Percentiles rank a stretch among this genome's conserved stretches.
Conservation (phyloP, 2,888 invertebrate genomes). For the Eurytoma adleriae region DNA sequence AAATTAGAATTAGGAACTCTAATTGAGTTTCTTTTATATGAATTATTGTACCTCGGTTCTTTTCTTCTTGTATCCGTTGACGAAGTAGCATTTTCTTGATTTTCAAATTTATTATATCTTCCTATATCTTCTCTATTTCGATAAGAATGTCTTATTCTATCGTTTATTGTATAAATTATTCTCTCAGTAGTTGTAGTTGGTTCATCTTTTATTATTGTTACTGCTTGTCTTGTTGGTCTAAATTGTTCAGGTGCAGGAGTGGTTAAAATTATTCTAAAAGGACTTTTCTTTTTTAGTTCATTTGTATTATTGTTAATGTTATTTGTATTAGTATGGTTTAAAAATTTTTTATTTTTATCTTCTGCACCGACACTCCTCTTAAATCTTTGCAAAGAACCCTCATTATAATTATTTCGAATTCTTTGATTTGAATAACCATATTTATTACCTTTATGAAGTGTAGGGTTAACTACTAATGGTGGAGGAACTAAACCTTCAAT, state of each 20-base stretch:
- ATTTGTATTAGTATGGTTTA: not conserved
- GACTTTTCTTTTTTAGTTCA: constrained; percentile 5
- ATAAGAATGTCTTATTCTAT: constrained; percentile 62
- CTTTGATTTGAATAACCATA: constrained; percentile 5
- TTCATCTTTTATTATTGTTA: constrained; percentile 42
- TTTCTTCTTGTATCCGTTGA: constrained; percentile 63
- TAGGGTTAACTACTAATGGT: constrained; percentile 12
- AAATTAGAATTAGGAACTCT: not conserved
- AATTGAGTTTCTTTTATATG: constrained; percentile 3
- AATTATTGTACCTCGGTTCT: constrained; percentile 67
- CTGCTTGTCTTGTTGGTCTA: constrained; percentile 29
- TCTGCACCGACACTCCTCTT: constrained; percentile 35
- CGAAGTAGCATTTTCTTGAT: constrained; percentile 44
- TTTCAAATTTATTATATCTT: constrained; percentile 61
- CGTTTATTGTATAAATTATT: constrained; percentile 63
- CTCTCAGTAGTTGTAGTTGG: constrained; percentile 53
- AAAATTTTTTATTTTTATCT: not conserved
- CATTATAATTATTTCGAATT: not conserved
- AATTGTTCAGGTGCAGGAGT: constrained; percentile 33
- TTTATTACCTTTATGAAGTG: constrained; percentile 13
- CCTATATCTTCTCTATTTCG: constrained; percentile 58
- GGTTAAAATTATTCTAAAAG: constrained; percentile 48
- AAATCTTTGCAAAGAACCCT: constrained; percentile 8
- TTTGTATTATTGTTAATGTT: not conserved
- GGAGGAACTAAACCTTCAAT: constrained; percentile 54